Conservation (phyloP, 1,140 invertebrate species). For the Eriocheir sinensis region DNA sequence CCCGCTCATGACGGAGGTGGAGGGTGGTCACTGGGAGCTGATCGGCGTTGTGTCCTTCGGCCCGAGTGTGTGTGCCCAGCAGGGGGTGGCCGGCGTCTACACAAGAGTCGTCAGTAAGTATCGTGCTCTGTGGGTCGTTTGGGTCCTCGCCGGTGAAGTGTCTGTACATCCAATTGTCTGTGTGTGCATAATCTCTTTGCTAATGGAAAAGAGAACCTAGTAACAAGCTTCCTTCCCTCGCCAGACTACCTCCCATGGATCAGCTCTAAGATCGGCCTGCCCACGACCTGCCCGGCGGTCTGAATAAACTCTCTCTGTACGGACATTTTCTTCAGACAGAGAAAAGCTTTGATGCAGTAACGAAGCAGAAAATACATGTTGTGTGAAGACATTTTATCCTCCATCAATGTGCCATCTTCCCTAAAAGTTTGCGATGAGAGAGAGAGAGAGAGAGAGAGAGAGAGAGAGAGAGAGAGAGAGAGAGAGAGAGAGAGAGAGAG, state of each 20-base stretch:
- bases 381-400: too few relatives aligned
- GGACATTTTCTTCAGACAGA: too few relatives aligned
- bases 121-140: neutral
- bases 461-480: too few relatives aligned
- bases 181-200: neutral
- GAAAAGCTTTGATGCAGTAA: too few relatives aligned
- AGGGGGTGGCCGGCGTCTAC: slow-evolving; percentile 42
- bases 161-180: neutral
- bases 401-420: too few relatives aligned
- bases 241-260: slow-evolving; percentile 62
- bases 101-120: slow-evolving; percentile 65
- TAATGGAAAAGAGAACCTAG: neutral
- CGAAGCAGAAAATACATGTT: too few relatives aligned
- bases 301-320: too few relatives aligned
- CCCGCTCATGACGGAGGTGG: slow-evolving; percentile 51
- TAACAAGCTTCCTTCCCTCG: neutral
- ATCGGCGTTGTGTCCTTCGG: slow-evolving; percentile 68
- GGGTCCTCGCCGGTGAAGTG: neutral
- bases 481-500: too few relatives aligned
- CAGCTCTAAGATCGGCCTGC: slow-evolving; percentile 40
- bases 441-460: too few relatives aligned
- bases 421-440: too few relatives aligned
- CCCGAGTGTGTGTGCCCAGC: slow-evolving; percentile 30
- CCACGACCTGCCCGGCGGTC: slow-evolving; percentile 41
- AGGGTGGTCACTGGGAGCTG: slow-evolving; percentile 50